Evolutionary conservation across 2,113 vertebrate genomes (phyloP).

Genomic region (Nymphicus hollandicus): DNA sequence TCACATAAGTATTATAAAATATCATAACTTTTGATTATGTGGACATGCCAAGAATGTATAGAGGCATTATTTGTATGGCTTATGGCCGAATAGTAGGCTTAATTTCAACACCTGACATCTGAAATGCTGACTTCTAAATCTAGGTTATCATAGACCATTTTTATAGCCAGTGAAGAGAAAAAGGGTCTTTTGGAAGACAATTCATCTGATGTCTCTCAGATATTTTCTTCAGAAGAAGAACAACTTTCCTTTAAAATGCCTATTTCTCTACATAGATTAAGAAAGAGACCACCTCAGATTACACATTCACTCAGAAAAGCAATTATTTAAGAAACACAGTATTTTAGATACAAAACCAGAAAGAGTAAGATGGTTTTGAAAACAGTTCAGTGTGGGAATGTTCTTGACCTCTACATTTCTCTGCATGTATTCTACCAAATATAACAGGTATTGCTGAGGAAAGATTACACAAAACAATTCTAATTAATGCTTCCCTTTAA

Average conservation of each 20-base stretch:
- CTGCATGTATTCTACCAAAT: neutral
- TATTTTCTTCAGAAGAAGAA: neutral
- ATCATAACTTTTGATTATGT: neutral
- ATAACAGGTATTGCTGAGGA: neutral
- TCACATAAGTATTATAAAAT: neutral
- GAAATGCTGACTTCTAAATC: neutral
- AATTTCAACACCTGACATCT: neutral
- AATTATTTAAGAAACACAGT: neutral
- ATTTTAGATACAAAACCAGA: neutral
- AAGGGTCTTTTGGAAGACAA: neutral
- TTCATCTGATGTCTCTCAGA: neutral
- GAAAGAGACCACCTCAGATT: neutral
- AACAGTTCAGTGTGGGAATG: neutral
- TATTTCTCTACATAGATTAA: neutral
- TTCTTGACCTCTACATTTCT: neutral
- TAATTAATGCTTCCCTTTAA: neutral
- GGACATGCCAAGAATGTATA: neutral
- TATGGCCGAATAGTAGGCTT: neutral
- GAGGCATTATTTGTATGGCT: neutral
- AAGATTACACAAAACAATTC: neutral
- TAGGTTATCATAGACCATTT: neutral
- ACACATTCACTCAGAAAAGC: neutral
- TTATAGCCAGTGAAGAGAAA: neutral
- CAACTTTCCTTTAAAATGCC: neutral
- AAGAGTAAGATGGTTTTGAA: neutral